phyloP scores from a whole-genome alignment of 2,888 invertebrate species.

The Gortyna flavago region DNA sequence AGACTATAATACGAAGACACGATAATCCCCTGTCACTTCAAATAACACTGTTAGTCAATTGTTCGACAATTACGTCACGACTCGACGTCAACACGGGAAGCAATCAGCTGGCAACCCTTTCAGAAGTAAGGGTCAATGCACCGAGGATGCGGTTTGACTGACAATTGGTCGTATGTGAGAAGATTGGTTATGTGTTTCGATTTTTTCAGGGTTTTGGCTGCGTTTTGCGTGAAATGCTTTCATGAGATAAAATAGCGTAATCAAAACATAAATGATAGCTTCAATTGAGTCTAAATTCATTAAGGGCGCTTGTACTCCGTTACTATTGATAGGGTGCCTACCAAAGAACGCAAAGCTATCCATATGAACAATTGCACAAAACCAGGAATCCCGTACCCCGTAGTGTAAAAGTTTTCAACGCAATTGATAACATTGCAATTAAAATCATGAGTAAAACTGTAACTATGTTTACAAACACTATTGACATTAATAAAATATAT shows the following conservation, averaged over 20 bases:
- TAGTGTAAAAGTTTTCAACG: neutral
- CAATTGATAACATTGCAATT: neutral
- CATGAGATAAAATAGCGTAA: neutral
- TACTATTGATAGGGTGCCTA: neutral
- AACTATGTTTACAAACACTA: neutral
- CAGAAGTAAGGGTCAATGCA: conserved; percentile 49
- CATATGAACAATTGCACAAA: no score
- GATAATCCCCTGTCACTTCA: conserved; percentile 55
- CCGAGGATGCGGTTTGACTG: conserved; percentile 43
- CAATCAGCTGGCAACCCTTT: conserved; percentile 71
- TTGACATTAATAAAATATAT: neutral
- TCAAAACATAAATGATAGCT: neutral
- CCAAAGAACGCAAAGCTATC: neutral
- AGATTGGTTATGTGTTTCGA: conserved; percentile 19
- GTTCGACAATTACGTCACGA: conserved; percentile 54
- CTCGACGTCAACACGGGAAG: conserved; percentile 73
- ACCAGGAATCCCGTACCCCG: neutral
- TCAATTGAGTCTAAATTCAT: neutral
- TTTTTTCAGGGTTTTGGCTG: neutral
- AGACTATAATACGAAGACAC: conserved; percentile 35
- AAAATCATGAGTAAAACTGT: neutral
- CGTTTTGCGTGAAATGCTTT: neutral
- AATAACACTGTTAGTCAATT: conserved; percentile 65
- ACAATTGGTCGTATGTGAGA: conserved; percentile 17
- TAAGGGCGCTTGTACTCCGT: neutral